phyloP scores from a whole-genome alignment of 1,140 invertebrate species.

The Macrobrachium rosenbergii region DNA sequence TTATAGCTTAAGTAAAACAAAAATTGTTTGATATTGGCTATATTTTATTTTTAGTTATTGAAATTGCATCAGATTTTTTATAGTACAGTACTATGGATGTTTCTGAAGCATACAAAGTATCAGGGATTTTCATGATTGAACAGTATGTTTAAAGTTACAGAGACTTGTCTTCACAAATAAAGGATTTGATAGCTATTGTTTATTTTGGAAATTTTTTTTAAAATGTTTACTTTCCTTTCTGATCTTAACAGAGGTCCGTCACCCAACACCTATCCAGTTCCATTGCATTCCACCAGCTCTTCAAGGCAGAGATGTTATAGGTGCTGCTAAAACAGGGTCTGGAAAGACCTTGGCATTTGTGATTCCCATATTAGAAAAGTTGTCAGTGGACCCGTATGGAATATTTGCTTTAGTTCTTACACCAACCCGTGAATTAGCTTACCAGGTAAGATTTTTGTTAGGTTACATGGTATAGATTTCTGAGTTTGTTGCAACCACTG shows the following conservation, averaged over 20 bases:
- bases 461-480: not conserved
- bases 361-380: constrained; percentile 91
- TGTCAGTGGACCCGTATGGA: constrained; percentile 93
- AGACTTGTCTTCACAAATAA: no score
- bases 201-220: not conserved
- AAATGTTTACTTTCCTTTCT: not conserved
- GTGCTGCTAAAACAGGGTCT: constrained; percentile 96
- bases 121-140: no score
- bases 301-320: constrained; percentile 89
- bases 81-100: no score
- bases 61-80: no score
- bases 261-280: constrained; percentile 87
- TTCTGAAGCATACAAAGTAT: no score
- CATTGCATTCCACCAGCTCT: constrained; percentile 87
- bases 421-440: constrained; percentile 95
- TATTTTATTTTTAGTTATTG: no score
- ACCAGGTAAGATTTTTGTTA: constrained; percentile 68
- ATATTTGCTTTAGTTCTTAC: constrained; percentile 96
- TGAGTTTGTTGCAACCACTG: not conserved
- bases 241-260: constrained; percentile 77
- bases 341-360: constrained; percentile 98
- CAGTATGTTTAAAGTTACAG: no score
- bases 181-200: no score
- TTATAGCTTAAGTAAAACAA: no score
- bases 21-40: no score